Evolutionary conservation across 2,113 vertebrate genomes (phyloP).

Genomic region (Illadopsis cleaveri): DNA sequence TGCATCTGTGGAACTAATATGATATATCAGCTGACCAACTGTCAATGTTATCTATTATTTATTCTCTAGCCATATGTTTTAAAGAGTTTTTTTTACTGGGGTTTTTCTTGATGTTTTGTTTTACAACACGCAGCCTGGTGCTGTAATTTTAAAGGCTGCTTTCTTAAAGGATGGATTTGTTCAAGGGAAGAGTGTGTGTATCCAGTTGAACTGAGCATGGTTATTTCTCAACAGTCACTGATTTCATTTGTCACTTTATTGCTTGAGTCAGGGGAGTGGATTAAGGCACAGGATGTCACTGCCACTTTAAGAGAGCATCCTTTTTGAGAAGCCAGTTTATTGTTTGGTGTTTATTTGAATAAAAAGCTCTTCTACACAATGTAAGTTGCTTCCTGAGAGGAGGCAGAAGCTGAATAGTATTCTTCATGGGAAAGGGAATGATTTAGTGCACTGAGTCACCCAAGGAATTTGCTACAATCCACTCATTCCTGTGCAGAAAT

Average conservation of each 20-base stretch:
- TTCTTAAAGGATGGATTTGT: neutral
- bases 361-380: slow-evolving; percentile 57
- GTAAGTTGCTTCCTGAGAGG: neutral
- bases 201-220: slow-evolving; percentile 2
- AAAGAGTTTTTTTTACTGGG: neutral
- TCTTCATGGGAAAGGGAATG: neutral
- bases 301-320: slow-evolving; percentile 69
- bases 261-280: slow-evolving; percentile 72
- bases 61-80: neutral
- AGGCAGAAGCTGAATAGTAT: neutral
- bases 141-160: neutral
- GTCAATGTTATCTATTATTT: neutral
- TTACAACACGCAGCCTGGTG: neutral
- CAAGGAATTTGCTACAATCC: neutral
- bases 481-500: neutral
- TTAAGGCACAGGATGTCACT: slow-evolving; percentile 69
- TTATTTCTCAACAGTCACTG: slow-evolving; percentile 61
- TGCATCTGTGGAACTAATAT: neutral
- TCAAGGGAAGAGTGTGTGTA: neutral
- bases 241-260: slow-evolving; percentile 76
- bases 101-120: neutral
- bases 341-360: slow-evolving; percentile 65
- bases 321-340: slow-evolving; percentile 60
- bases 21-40: neutral
- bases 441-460: neutral